Base-by-base conservation (phyloP, 2,797 vertebrate species). In the Vipera ursinii region DNA sequence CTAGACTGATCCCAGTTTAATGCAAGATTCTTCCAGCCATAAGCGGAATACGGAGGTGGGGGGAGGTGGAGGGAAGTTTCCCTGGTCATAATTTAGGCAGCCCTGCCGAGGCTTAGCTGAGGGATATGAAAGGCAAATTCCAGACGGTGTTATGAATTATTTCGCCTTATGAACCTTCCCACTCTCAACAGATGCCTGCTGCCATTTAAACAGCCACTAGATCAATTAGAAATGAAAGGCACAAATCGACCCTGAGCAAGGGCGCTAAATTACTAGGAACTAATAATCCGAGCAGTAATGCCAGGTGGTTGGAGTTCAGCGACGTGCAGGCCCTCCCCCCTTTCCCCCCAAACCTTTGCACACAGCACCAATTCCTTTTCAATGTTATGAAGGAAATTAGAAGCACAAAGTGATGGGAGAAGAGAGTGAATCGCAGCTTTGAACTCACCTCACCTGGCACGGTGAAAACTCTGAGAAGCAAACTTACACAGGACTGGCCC, bases 1-100 rank as follows among this genome's bases (percentile, higher is more conserved):
- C 99, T 99, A 96, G 97, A 97, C 98, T 99, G 99, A 99, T 99
- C 99, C 99, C 97, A 98, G 98, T 99, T 99, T 99, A 99, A 99
- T 99, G 98, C 98, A 96, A 98, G 98, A 98, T 98, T 98, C 97
- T 97, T 96, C 89, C 94, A 96, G 97, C 98, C 97, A 98, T 98
- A 98, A 98, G 97, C 93, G 92, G 98, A 97, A 98, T 98, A 98
- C 4, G 22, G 93, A 90, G 69, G 92, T 78, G 94, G 13, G 92
- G 89, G 85, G 69, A 86, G 94, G 93, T 92, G 96, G 86, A 94
- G 94, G 93, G 96, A 97, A 94, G 96, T 97, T 97, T 97, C 96
- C 95, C 97, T 96, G 95, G 96, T 97, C 97, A 97, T 98, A 97
- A 98, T 98, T 98, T 95, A 96, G 95, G 97, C 93, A 92, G 97